These are phyloP conservation scores for Mizuhopecten yessoensis DNA, from an alignment of 1,140 invertebrate species.

Conservation along the genomic window DNA sequence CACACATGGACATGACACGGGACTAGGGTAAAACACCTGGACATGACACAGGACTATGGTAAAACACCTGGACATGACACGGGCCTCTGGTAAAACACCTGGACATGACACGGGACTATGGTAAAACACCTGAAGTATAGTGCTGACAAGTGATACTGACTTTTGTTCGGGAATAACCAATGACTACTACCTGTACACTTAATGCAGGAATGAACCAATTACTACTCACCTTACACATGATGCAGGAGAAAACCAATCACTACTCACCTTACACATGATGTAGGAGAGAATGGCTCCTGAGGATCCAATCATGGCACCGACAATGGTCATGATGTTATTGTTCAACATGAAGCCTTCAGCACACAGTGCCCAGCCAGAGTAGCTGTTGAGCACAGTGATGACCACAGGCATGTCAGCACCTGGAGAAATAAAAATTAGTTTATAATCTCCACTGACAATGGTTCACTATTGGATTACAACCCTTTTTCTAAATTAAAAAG, in stretches of 20 bases:
- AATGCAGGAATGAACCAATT: too few species aligned
- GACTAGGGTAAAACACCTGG: too few species aligned
- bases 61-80: too few species aligned
- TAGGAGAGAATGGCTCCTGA: constrained; percentile 96
- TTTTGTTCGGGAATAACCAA: too few species aligned
- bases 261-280: constrained; percentile 90
- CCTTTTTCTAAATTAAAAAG: too few species aligned
- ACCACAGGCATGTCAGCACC: constrained; percentile 96
- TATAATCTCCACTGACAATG: not conserved
- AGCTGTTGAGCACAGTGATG: constrained; percentile 95
- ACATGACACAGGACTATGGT: too few species aligned
- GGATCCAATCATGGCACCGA: constrained; percentile 94
- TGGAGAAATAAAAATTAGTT: constrained; percentile 54
- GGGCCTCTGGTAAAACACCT: too few species aligned
- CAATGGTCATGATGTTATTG: constrained; percentile 95
- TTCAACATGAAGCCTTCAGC: constrained; percentile 97
- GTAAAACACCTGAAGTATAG: too few species aligned
- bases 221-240: constrained; percentile 91
- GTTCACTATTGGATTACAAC: not conserved
- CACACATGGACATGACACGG: too few species aligned
- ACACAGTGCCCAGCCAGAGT: constrained; percentile 92
- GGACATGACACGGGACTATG: too few species aligned
- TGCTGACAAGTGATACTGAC: too few species aligned
- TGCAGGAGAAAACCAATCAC: constrained; percentile 91
- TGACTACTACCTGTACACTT: too few species aligned